These are phyloP conservation scores for Diplodus sargus DNA, from an alignment of 2,797 vertebrate species.

Conservation along the genomic window DNA sequence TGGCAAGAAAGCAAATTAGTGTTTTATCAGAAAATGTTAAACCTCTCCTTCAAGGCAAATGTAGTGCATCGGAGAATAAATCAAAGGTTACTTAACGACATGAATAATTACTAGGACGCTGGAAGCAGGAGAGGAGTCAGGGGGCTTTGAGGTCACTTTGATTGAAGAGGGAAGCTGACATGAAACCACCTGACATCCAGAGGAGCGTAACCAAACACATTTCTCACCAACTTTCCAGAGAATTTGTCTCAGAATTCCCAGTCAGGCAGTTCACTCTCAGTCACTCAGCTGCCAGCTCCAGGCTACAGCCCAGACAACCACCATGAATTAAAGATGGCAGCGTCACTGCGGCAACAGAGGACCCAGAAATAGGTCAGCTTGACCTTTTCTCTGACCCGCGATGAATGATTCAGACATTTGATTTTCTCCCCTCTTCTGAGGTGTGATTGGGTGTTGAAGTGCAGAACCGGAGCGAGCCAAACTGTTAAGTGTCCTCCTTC, in stretches of 20 bases:
- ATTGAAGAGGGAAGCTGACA: slow-evolving; percentile 49
- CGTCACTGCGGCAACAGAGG: slow-evolving; percentile 59
- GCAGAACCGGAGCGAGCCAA: slow-evolving; percentile 53
- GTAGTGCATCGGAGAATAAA: slow-evolving; percentile 25
- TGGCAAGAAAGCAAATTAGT: neutral
- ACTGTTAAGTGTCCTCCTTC: slow-evolving; percentile 41
- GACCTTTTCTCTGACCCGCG: slow-evolving; percentile 76
- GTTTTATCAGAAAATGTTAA: neutral
- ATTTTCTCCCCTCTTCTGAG: slow-evolving; percentile 70
- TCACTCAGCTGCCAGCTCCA: slow-evolving; percentile 71
- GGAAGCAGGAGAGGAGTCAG: slow-evolving; percentile 6
- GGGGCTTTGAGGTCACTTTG: slow-evolving; percentile 43
- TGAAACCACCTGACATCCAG: slow-evolving; percentile 61
- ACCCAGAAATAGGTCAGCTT: slow-evolving; percentile 75
- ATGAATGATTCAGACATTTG: slow-evolving; percentile 77
- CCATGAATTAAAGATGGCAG: slow-evolving; percentile 83
- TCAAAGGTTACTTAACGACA: slow-evolving; percentile 10
- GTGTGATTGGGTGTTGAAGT: slow-evolving; percentile 65
- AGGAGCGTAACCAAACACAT: slow-evolving; percentile 57
- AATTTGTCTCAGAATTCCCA: slow-evolving; percentile 59
- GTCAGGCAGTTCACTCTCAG: slow-evolving; percentile 65
- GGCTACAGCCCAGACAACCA: slow-evolving; percentile 69
- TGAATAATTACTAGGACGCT: slow-evolving; percentile 54
- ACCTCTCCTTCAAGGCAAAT: slow-evolving; percentile 6
- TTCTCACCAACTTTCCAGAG: slow-evolving; percentile 46